These are phyloP conservation scores for Periophthalmus magnuspinnatus DNA, from an alignment of 2,797 vertebrate genomes.

Conservation along the genomic window DNA sequence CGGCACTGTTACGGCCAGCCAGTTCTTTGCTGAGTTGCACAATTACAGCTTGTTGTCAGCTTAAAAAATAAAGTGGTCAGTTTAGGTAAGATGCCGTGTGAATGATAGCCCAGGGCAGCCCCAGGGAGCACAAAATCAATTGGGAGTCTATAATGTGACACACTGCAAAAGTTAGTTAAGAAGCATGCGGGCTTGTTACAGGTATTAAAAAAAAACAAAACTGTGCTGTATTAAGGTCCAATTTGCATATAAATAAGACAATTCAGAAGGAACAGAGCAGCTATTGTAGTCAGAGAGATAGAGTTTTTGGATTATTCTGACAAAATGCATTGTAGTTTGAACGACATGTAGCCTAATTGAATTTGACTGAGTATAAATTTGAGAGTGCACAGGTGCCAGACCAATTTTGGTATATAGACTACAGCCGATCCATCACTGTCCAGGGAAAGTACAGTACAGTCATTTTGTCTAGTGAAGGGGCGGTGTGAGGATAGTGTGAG, in stretches of 20 bases:
- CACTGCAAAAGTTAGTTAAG: conserved; percentile 3
- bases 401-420: background rate
- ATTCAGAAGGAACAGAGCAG: background rate
- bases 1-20: too few relatives aligned
- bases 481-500: background rate
- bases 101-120: conserved; percentile 40
- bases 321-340: background rate
- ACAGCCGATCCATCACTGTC: background rate
- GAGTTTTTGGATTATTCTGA: background rate
- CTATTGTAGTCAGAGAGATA: background rate
- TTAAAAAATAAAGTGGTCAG: conserved; percentile 16
- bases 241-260: background rate
- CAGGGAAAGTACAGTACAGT: background rate
- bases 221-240: conserved; percentile 3
- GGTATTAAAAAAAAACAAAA: conserved; percentile 16
- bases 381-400: background rate
- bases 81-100: conserved; percentile 19
- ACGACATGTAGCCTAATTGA: background rate
- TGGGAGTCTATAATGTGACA: conserved; percentile 17
- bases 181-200: background rate
- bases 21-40: too few relatives aligned
- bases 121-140: conserved; percentile 20
- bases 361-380: background rate
- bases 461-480: background rate
- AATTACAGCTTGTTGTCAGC: too few relatives aligned